Conservation (phyloP, 2,888 invertebrate genomes). For the Stramonita haemastoma region DNA sequence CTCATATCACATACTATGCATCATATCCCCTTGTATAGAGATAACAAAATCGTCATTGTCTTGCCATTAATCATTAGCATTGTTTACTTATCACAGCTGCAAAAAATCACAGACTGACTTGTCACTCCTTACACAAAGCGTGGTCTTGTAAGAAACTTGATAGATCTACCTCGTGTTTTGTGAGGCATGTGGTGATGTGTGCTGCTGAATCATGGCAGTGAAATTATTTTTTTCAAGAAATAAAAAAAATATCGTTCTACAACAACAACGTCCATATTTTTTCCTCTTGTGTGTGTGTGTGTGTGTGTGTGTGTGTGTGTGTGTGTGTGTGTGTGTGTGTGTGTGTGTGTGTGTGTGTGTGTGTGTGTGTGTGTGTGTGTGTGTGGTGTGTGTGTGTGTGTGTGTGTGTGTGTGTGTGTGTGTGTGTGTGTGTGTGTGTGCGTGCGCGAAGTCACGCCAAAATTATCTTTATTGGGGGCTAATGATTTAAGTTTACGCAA, state of each 20-base stretch:
- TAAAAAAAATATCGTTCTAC: too few species aligned
- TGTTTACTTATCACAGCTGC: too few species aligned
- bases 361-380: constrained; percentile 13
- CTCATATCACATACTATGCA: too few species aligned
- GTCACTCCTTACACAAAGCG: too few species aligned
- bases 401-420: background rate
- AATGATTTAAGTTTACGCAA: background rate
- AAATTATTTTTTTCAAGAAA: background rate
- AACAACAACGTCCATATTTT: background rate
- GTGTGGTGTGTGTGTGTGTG: background rate
- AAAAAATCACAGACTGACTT: too few species aligned
- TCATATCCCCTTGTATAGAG: too few species aligned
- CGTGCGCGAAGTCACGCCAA: too few species aligned
- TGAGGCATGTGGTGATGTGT: background rate
- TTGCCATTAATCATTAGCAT: too few species aligned
- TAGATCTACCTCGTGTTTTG: background rate
- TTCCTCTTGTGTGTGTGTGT: background rate
- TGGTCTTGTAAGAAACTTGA: too few species aligned
- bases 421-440: constrained; percentile 19
- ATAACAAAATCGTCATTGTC: too few species aligned
- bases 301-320: constrained; percentile 20
- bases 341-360: constrained; percentile 23
- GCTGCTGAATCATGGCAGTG: background rate
- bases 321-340: constrained; percentile 20
- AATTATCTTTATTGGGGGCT: too few species aligned